Percentiles rank a stretch among this genome's conserved stretches.
phyloP scores from a whole-genome alignment of 2,888 invertebrate genomes.

The Sphinx pinastri region DNA sequence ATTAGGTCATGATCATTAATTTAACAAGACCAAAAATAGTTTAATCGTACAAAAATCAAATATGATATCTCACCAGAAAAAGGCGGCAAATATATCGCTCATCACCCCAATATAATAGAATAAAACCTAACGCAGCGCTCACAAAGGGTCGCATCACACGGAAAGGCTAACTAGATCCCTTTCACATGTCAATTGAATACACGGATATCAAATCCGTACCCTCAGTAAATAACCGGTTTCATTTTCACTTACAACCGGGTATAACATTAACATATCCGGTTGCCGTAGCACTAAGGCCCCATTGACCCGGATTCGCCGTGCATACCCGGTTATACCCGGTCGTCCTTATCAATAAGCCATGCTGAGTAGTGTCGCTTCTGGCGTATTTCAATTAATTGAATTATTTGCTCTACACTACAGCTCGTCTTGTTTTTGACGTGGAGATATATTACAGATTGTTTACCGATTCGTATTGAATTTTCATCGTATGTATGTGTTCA shows the following conservation, averaged over 20 bases:
- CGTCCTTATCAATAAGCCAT: constrained; percentile 34
- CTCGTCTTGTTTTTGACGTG: constrained; percentile 23
- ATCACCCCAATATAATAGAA: constrained; percentile 16
- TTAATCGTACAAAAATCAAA: not conserved
- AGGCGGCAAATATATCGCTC: not conserved
- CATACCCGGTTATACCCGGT: constrained; percentile 27
- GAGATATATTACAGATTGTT: constrained; percentile 12
- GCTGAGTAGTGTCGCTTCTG: constrained; percentile 30
- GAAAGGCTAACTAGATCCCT: constrained; percentile 28
- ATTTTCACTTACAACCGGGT: constrained; percentile 33
- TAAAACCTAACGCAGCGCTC: not conserved
- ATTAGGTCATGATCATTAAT: no score
- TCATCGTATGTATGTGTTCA: not conserved
- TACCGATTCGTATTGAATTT: not conserved
- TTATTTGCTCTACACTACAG: constrained; percentile 31
- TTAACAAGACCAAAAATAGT: no score
- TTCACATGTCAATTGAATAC: constrained; percentile 32
- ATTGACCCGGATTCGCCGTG: constrained; percentile 35
- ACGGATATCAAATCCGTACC: constrained; percentile 30
- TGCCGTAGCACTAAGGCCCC: constrained; percentile 29
- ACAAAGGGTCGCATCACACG: constrained; percentile 20
- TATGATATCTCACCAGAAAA: not conserved
- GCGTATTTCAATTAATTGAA: constrained; percentile 38
- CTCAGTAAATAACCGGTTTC: constrained; percentile 31
- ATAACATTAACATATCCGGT: constrained; percentile 31